These are phyloP conservation scores for Amaurobius ferox DNA, from an alignment of 2,888 invertebrate species.

Conservation along the genomic window DNA sequence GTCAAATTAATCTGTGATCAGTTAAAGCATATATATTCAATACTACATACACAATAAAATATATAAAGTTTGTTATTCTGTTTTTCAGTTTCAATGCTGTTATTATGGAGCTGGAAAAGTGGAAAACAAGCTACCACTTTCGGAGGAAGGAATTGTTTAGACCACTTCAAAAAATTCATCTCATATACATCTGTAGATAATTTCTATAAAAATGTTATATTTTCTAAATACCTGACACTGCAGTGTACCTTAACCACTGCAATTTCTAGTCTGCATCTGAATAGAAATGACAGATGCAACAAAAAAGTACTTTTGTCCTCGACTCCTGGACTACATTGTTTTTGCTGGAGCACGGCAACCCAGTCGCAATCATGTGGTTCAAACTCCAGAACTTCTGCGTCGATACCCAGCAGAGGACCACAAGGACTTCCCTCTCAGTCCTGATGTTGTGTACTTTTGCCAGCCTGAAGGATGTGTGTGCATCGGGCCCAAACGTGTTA, in stretches of 20 bases:
- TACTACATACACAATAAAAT: no score
- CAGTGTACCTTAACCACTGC: slow-evolving; percentile 47
- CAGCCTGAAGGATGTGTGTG: slow-evolving; percentile 97
- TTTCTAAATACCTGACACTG: slow-evolving; percentile 49
- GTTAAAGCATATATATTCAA: no score
- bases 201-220: slow-evolving; percentile 45
- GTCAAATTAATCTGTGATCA: no score
- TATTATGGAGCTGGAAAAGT: slow-evolving; percentile 61
- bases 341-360: slow-evolving; percentile 93
- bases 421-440: slow-evolving; percentile 94
- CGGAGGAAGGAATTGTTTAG: slow-evolving; percentile 30
- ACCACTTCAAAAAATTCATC: slow-evolving; percentile 25
- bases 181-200: slow-evolving; percentile 69
- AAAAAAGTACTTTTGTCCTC: slow-evolving; percentile 80
- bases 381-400: slow-evolving; percentile 95
- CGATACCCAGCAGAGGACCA: slow-evolving; percentile 97
- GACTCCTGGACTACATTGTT: slow-evolving; percentile 92
- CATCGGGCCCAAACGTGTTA: slow-evolving; percentile 90
- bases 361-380: slow-evolving; percentile 78
- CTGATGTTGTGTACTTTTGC: slow-evolving; percentile 92
- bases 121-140: slow-evolving; percentile 44
- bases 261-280: slow-evolving; percentile 21
- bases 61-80: no score
- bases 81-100: slow-evolving; percentile 59
- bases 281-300: slow-evolving; percentile 74